A percentile compares a stretch with the other conserved stretches of the same genome.
These are phyloP conservation scores for Biston stratarius DNA, from an alignment of 2,888 invertebrate species.

Conservation along the genomic window DNA sequence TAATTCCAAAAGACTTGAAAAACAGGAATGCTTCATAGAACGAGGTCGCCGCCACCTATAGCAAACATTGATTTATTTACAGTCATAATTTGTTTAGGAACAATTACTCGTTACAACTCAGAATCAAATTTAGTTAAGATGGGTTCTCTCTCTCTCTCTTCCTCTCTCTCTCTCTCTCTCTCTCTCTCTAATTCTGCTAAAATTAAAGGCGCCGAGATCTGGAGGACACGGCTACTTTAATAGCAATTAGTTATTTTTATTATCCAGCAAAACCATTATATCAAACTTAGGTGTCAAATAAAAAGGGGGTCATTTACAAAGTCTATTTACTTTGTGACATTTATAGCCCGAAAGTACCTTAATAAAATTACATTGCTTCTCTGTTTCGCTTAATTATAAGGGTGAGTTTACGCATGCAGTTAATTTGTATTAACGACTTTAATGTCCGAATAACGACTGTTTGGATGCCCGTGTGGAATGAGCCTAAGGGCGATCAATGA, in stretches of 20 bases:
- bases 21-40: too few relatives aligned
- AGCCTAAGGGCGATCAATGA: slow-evolving; percentile 26
- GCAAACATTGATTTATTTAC: too few relatives aligned
- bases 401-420: slow-evolving; percentile 51
- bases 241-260: slow-evolving; percentile 16
- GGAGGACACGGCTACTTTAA: not conserved
- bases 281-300: slow-evolving; percentile 39
- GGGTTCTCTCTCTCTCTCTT: not conserved
- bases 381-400: slow-evolving; percentile 58
- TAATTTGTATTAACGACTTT: slow-evolving; percentile 60
- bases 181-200: not conserved
- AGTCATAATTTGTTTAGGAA: too few relatives aligned
- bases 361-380: slow-evolving; percentile 65
- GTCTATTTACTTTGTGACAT: slow-evolving; percentile 58
- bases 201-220: not conserved
- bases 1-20: too few relatives aligned
- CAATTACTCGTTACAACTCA: too few relatives aligned
- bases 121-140: too few relatives aligned
- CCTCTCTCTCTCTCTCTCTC: not conserved
- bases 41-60: too few relatives aligned
- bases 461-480: slow-evolving; percentile 50
- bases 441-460: slow-evolving; percentile 54
- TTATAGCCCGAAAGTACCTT: slow-evolving; percentile 58
- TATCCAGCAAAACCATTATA: slow-evolving; percentile 16
- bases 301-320: slow-evolving; percentile 54